A percentile compares a stretch with the other conserved stretches of the same genome.
Conservation (phyloP, 2,113 vertebrate species). For the Phocoena phocoena region DNA sequence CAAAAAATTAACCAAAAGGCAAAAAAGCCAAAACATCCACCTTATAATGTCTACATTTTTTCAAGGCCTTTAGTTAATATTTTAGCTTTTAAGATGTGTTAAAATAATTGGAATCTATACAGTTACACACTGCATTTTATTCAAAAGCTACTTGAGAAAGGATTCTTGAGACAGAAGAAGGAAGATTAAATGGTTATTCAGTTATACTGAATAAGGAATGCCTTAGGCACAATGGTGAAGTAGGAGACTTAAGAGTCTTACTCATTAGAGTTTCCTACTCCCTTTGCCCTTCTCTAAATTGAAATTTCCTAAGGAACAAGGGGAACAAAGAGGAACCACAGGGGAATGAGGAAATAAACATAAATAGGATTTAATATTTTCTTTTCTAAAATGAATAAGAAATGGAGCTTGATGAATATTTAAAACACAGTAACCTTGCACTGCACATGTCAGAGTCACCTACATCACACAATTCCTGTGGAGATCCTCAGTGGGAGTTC, state of each 20-base stretch:
- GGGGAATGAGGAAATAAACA: background rate
- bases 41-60: background rate
- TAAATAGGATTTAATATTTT: background rate
- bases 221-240: background rate
- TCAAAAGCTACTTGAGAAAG: slow-evolving; percentile 20
- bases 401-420: background rate
- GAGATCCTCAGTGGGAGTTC: background rate
- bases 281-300: background rate
- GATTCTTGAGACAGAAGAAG: background rate
- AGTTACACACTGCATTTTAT: background rate
- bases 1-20: background rate
- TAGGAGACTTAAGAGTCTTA: background rate
- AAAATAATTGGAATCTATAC: background rate
- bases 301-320: background rate
- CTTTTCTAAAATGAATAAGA: background rate
- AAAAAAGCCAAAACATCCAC: background rate
- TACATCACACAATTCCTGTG: background rate
- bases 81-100: background rate
- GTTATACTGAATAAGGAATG: background rate
- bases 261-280: background rate
- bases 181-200: background rate
- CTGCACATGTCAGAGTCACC: background rate
- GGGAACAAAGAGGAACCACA: background rate
- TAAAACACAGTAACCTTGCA: background rate
- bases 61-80: background rate